Percentiles rank a stretch among this genome's conserved stretches.
Evolutionary conservation across 2,888 invertebrate species (phyloP).

Genomic region (Ophion ellenae): DNA sequence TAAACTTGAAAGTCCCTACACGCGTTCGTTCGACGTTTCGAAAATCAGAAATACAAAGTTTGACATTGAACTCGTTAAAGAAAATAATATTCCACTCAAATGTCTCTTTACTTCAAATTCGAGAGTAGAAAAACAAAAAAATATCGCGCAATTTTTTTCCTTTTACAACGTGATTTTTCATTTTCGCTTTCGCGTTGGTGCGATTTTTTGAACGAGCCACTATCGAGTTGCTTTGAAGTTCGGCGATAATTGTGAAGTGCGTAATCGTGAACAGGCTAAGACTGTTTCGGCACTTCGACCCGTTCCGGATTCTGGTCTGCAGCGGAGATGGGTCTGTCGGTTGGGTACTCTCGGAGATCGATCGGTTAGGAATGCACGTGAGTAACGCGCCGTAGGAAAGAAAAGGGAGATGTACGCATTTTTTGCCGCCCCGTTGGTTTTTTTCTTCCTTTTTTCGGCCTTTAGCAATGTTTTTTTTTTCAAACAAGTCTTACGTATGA

Average conservation of each 20-base stretch:
- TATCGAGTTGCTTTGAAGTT: background rate
- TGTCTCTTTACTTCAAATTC: too few species aligned
- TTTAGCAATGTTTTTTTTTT: background rate
- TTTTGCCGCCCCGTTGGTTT: constrained; percentile 58
- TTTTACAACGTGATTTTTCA: too few species aligned
- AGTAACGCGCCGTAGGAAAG: constrained; percentile 82
- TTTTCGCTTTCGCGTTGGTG: too few species aligned
- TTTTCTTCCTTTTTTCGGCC: constrained; percentile 65
- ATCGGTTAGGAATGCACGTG: constrained; percentile 97
- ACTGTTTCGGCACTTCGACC: constrained; percentile 97
- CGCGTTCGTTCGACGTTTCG: too few species aligned
- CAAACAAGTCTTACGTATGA: background rate
- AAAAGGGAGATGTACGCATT: constrained; percentile 67
- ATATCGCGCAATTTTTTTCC: too few species aligned
- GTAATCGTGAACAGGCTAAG: constrained; percentile 86
- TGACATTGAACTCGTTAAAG: too few species aligned
- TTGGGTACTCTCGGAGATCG: constrained; percentile 98
- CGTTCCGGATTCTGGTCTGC: constrained; percentile 97
- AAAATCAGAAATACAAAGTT: too few species aligned
- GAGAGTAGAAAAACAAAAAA: too few species aligned
- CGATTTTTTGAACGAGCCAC: background rate
- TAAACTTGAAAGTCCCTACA: too few species aligned
- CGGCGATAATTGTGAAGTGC: constrained; percentile 48
- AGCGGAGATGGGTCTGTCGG: constrained; percentile 99
- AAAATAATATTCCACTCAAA: too few species aligned